These are phyloP conservation scores for Sinocyclocheilus rhinocerous DNA, from an alignment of 2,113 vertebrate genomes.

Conservation along the genomic window DNA sequence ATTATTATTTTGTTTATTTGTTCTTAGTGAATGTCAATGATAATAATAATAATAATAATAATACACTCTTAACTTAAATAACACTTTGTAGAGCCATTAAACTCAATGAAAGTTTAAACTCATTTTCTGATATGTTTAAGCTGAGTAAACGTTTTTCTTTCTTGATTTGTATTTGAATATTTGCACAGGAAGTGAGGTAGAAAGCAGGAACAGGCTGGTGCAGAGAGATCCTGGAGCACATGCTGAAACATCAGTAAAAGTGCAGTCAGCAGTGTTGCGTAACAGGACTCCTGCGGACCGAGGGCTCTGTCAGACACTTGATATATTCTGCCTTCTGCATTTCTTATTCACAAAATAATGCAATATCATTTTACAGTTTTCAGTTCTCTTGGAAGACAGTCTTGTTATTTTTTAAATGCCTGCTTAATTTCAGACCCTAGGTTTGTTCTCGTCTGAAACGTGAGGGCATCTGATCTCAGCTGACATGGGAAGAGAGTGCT, in stretches of 20 bases:
- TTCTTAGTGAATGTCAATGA: no score
- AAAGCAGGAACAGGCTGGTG: background rate
- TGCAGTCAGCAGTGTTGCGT: background rate
- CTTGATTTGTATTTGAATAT: background rate
- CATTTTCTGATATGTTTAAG: background rate
- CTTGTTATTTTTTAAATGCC: conserved; percentile 6
- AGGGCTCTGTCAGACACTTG: background rate
- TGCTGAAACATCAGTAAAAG: background rate
- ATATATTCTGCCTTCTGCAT: background rate
- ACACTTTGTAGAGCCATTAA: no score
- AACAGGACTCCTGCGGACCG: background rate
- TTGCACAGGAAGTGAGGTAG: conserved; percentile 1
- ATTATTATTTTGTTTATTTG: no score
- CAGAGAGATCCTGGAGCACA: conserved; percentile 1
- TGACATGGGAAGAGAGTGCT: background rate
- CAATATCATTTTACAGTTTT: background rate
- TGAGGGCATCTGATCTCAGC: conserved; percentile 18
- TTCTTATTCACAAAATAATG: background rate
- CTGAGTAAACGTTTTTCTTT: background rate
- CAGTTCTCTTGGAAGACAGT: background rate
- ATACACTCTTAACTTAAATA: no score
- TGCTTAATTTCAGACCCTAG: background rate
- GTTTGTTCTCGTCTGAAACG: background rate
- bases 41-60: no score
- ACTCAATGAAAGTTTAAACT: background rate